These are phyloP conservation scores for Agonopterix alstromeriana DNA, from an alignment of 2,888 invertebrate genomes.

Conservation along the genomic window DNA sequence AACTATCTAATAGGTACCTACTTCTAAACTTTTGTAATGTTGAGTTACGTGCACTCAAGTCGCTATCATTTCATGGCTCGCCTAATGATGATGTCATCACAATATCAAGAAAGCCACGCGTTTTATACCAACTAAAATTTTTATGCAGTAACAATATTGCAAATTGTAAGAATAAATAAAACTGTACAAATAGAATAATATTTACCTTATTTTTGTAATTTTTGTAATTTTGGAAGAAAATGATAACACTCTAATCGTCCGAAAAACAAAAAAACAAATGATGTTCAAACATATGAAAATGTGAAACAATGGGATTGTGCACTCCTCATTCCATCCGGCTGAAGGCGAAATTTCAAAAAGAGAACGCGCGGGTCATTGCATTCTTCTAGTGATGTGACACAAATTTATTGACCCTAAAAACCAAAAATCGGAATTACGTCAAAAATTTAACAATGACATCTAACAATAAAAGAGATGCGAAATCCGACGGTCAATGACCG, in stretches of 20 bases:
- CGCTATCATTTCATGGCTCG: conserved; percentile 39
- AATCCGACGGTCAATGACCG: conserved; percentile 76
- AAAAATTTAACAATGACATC: conserved; percentile 50
- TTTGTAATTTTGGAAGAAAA: conserved; percentile 76
- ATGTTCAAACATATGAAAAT: conserved; percentile 75
- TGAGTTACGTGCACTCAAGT: conserved; percentile 21
- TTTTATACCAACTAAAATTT: conserved; percentile 34
- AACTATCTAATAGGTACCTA: conserved; percentile 10
- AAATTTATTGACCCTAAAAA: conserved; percentile 52
- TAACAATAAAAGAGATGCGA: conserved; percentile 60
- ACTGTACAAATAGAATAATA: conserved; percentile 34
- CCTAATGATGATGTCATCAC: conserved; percentile 63
- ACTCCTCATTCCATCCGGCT: conserved; percentile 75
- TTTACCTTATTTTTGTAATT: conserved; percentile 74
- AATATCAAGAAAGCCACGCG: conserved; percentile 64
- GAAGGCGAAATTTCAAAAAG: conserved; percentile 69
- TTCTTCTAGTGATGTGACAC: conserved; percentile 66
- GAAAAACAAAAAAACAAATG: conserved; percentile 78
- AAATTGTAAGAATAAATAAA: conserved; percentile 11
- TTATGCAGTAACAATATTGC: conserved; percentile 17
- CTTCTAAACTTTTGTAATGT: conserved; percentile 21
- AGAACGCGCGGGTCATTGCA: conserved; percentile 66
- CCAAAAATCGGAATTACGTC: conserved; percentile 55
- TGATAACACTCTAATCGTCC: conserved; percentile 72
- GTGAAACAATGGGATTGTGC: conserved; percentile 73